A percentile compares a stretch with the other conserved stretches of the same genome.
phyloP scores from a whole-genome alignment of 2,113 vertebrate species.

The Ornithorhynchus anatinus region DNA sequence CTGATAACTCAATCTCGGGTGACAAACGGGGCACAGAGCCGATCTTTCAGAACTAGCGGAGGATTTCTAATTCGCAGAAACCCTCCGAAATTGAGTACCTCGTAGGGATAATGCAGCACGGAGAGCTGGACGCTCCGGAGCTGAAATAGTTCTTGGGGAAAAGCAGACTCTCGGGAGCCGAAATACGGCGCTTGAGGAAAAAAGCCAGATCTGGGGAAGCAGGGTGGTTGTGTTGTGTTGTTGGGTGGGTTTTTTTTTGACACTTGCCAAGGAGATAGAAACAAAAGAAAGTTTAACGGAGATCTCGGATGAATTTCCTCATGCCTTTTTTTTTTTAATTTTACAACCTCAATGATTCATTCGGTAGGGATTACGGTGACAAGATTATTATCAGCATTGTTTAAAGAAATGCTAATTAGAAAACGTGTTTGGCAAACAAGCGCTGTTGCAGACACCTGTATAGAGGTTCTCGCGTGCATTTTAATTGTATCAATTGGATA shows the following conservation, averaged over 20 bases:
- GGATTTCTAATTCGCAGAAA: constrained; percentile 11
- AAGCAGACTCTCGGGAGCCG: background rate
- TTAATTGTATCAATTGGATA: constrained; percentile 1
- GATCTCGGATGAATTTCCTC: constrained; percentile 58
- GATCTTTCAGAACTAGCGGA: constrained; percentile 43
- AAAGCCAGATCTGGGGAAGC: background rate
- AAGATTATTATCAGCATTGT: constrained; percentile 60
- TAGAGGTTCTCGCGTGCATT: constrained; percentile 13
- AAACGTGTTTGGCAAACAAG: constrained; percentile 29
- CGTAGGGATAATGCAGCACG: background rate
- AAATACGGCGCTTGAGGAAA: background rate
- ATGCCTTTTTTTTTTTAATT: constrained; percentile 36
- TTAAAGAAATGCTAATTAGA: constrained; percentile 66
- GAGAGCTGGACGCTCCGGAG: background rate
- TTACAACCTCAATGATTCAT: constrained; percentile 49
- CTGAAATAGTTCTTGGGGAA: background rate
- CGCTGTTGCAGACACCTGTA: constrained; percentile 60
- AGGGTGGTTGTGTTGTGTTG: too few species aligned
- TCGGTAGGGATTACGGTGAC: constrained; percentile 29
- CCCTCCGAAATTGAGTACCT: background rate
- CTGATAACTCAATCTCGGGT: constrained; percentile 67
- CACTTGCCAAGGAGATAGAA: constrained; percentile 55
- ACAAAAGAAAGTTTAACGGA: constrained; percentile 70
- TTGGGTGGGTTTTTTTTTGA: too few species aligned
- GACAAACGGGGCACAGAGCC: constrained; percentile 61